Evolutionary conservation across 2,888 invertebrate species (phyloP), one percentile per base, ranked within the genome.

Genomic region (Unio delphinus): DNA sequence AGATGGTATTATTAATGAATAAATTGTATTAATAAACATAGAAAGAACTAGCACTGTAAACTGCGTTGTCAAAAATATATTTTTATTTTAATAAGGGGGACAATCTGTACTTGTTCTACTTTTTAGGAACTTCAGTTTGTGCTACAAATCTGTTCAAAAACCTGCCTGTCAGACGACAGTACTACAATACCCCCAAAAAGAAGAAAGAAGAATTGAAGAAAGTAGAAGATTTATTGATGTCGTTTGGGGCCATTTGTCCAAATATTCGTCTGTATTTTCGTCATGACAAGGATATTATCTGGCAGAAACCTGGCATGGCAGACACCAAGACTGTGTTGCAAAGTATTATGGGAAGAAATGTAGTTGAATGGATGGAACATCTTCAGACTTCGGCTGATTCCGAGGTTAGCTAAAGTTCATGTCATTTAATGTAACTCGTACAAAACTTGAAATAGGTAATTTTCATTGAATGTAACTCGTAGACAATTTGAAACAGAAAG

Each of bases 141-240:
- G 92, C 91, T 3, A 87, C 81, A 55, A 87, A 92, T 71, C 82
- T 93, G 61, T 93, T 93, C 83, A 91, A 91, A 80, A 91, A 91
- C 71, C 79, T 92, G 28, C 93, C 93, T 23, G 93, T 93, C 0
- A 88, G 93, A 23, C 90, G 91, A 74, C 92, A 93, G 83, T 90
- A 90, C 71, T 90, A 92, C 67, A 90, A 86, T 67, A 89, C 90
- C 34, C 81, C 85, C 1, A 91, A 90, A 69, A 90, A 89, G 74
- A 87, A 90, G 55, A 90, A 88, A 73, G 92, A 92, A 66, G 92
- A 92, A 72, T 76, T 93, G 45, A 92, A 91, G 82, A 90, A 88
- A 68, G 87, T 92, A 11, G 92, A 93, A 85, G 89, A 85, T 28
- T 80, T 92, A 4, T 83, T 93, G 18, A 91, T 92, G 82, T 87